Conservation (phyloP, 2,888 invertebrate genomes). For the Thereva nobilitata region DNA sequence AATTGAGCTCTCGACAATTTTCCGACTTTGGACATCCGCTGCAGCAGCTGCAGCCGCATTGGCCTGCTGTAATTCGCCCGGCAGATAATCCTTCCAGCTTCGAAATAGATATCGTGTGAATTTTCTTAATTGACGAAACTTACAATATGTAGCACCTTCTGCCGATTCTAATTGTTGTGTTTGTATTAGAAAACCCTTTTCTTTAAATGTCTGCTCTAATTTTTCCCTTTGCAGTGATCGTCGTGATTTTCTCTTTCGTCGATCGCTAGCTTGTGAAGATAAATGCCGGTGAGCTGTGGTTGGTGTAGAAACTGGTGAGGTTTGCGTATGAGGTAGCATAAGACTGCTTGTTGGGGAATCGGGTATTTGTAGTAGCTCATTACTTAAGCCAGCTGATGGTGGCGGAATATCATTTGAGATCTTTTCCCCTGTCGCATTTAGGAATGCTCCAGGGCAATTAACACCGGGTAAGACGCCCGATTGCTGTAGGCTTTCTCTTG, state of each 20-base stretch:
- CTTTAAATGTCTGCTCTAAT: conserved; percentile 88
- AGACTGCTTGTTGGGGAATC: conserved; percentile 51
- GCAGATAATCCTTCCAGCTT: conserved; percentile 92
- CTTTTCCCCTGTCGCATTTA: conserved; percentile 62
- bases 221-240: conserved; percentile 86
- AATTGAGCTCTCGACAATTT: conserved; percentile 1
- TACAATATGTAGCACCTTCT: conserved; percentile 92
- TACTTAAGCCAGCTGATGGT: conserved; percentile 54
- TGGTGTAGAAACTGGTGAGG: conserved; percentile 19
- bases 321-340: conserved; percentile 45
- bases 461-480: conserved; percentile 62
- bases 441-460: conserved; percentile 60
- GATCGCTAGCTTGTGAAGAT: conserved; percentile 43
- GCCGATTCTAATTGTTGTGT: conserved; percentile 91
- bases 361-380: conserved; percentile 54
- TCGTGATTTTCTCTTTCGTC: conserved; percentile 73
- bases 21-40: conserved; percentile 38
- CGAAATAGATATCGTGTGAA: conserved; percentile 89
- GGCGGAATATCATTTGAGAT: conserved; percentile 51
- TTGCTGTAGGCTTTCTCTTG: conserved; percentile 70
- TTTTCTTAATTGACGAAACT: conserved; percentile 86
- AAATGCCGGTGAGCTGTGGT: conserved; percentile 4
- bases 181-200: conserved; percentile 90
- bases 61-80: conserved; percentile 66
- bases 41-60: conserved; percentile 45